A percentile compares a stretch with the other conserved stretches of the same genome.
Evolutionary conservation across 2,113 vertebrate genomes (phyloP).

Genomic region (Callopanchax toddi): DNA sequence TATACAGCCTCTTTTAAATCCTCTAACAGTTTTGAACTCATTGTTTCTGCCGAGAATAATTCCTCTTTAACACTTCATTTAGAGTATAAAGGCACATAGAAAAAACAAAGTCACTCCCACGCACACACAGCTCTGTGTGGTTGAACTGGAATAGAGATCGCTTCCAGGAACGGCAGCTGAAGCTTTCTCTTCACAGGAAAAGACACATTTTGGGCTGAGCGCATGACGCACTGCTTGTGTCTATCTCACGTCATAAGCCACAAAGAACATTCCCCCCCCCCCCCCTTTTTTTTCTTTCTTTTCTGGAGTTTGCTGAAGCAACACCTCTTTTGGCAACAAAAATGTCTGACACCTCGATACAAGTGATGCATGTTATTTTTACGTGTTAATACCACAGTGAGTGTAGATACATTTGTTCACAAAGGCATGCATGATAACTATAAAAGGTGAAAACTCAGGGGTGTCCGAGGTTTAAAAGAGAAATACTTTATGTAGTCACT

Average conservation of each 20-base stretch:
- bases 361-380: constrained; percentile 12
- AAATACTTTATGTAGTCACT: not conserved
- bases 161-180: constrained; percentile 63
- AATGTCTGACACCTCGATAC: constrained; percentile 9
- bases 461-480: not conserved
- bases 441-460: no score
- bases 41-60: not conserved
- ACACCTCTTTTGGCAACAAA: constrained; percentile 29
- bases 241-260: constrained; percentile 17
- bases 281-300: not conserved
- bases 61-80: not conserved
- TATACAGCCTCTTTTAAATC: not conserved
- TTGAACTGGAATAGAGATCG: constrained; percentile 32
- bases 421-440: not conserved
- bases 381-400: not conserved
- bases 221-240: constrained; percentile 38
- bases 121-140: constrained; percentile 5
- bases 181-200: constrained; percentile 60
- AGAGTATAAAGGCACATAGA: not conserved
- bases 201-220: constrained; percentile 44
- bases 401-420: accelerated
- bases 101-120: constrained; percentile 1
- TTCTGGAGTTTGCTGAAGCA: not conserved
- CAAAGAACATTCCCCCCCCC: not conserved
- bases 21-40: not conserved